Evolutionary conservation across 2,888 invertebrate genomes (phyloP), one percentile per base, ranked within the genome.

Genomic region (Margaritifera margaritifera): DNA sequence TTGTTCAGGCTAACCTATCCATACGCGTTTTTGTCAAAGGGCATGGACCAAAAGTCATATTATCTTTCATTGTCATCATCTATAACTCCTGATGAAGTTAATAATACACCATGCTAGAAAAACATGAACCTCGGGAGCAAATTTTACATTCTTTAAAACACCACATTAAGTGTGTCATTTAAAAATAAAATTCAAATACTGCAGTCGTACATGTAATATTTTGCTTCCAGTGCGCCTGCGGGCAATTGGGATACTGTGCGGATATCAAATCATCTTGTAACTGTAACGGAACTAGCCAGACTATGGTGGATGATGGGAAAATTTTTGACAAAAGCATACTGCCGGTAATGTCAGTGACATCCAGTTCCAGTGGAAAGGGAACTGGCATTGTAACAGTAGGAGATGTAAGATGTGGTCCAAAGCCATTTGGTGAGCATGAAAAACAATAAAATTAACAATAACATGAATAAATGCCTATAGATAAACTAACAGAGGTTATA

Each of bases 181-280:
- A 42, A 42, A 42, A 42, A 42, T 11, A 42, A 42, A 42, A 42
- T 42, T 42, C 1, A 2, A 42, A 42, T 42, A 42, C 11, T 42
- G 15, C 42, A 42, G 42, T 11, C 15, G 8, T 42, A 2, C 42
- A 42, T 42, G 42, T 42, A 42, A 42, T 42, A 31, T 22, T 52
- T 62, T 42, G 15, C 25, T 68, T 71, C 4, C 62, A 84, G 83
- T 84, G 84, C 73, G 63, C 74, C 11, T 84, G 84, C 64, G 83
- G 82, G 15, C 68, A 76, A 54, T 60, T 81, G 6, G 75, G 76
- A 8, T 65, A 61, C 20, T 84, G 84, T 68, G 24, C 22, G 11
- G 62, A 66, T 11, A 59, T 63, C 15, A 52, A 53, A 19, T 58
- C 68, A 0, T 59, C 60, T 52, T 84, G 84, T 70, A 79, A 81